These are phyloP conservation scores for Macrosteles quadrilineatus DNA, from an alignment of 1,140 invertebrate genomes.

Conservation along the genomic window DNA sequence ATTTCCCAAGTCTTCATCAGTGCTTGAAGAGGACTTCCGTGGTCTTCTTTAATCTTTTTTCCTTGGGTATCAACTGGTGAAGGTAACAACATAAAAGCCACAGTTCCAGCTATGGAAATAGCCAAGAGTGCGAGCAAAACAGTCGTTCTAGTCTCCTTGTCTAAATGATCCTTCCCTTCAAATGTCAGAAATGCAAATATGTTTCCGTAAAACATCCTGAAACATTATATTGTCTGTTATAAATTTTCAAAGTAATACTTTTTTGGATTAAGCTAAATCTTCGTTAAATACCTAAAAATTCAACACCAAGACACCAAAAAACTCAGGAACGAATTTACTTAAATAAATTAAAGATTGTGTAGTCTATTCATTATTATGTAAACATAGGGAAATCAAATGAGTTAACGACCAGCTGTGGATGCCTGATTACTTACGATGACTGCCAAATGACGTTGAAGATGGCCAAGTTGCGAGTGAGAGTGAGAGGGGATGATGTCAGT, in stretches of 20 bases:
- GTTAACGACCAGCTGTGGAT: too few species aligned
- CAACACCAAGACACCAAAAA: too few species aligned
- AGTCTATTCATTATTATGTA: too few species aligned
- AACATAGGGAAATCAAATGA: too few species aligned
- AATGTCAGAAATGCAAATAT: neutral
- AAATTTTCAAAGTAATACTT: too few species aligned
- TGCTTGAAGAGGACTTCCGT: neutral
- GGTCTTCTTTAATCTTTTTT: neutral
- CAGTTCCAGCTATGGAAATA: neutral
- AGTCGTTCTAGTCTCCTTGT: neutral
- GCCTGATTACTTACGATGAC: neutral
- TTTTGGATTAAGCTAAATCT: too few species aligned
- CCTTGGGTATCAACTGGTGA: neutral
- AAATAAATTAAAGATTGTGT: too few species aligned
- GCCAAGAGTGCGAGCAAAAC: neutral
- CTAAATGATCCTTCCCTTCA: slow-evolving; percentile 3
- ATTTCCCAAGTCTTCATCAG: slow-evolving; percentile 6
- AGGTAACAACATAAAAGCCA: neutral
- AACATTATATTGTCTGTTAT: neutral
- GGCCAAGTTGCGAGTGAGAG: neutral
- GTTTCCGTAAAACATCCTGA: slow-evolving; percentile 9
- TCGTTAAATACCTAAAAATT: too few species aligned
- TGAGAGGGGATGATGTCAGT: neutral
- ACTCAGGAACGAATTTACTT: too few species aligned
- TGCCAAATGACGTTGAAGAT: slow-evolving; percentile 3